Evolutionary conservation across 30 jellyfish, hydroid and myxozoan genomes (phyloP).

Genomic region (Phacellophora camtschatica): DNA sequence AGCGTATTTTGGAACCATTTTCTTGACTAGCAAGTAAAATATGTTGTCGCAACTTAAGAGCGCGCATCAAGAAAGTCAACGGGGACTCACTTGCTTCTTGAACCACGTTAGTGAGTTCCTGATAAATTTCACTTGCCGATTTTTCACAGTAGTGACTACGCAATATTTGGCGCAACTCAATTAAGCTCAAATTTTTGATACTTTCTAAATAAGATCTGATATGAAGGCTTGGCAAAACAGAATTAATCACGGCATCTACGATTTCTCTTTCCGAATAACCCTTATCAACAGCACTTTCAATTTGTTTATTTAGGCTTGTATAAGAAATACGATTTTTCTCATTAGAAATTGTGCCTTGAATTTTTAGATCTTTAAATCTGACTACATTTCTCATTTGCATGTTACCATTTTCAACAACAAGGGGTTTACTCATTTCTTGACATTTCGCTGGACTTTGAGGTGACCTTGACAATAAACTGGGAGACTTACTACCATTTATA

Average conservation of each 20-base stretch:
- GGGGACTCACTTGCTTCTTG: conserved; percentile 27
- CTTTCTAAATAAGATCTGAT: conserved; percentile 49
- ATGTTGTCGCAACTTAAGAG: background rate
- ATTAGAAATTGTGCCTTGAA: conserved; percentile 23
- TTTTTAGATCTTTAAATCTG: conserved; percentile 16
- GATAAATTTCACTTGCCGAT: conserved; percentile 27
- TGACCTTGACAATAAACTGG: no score
- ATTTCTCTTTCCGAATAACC: conserved; percentile 43
- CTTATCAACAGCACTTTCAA: conserved; percentile 29
- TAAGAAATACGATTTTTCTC: conserved; percentile 10
- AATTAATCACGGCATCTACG: conserved; percentile 45
- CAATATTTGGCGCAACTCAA: conserved; percentile 8
- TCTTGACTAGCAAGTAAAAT: conserved; percentile 1
- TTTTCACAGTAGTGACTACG: conserved; percentile 45
- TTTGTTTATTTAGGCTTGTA: conserved; percentile 28
- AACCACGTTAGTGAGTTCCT: conserved; percentile 6
- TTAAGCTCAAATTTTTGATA: background rate
- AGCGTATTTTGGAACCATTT: background rate
- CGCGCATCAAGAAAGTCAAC: conserved; percentile 4
- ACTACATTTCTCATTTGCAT: background rate
- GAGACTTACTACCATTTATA: background rate
- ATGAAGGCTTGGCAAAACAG: conserved; percentile 46
- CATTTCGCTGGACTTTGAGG: background rate
- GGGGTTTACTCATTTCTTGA: background rate
- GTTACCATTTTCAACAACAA: no score